A percentile compares a stretch with the other conserved stretches of the same genome.
Evolutionary conservation across 2,113 vertebrate genomes (phyloP).

Genomic region (Stomatorhinus ivindoensis): DNA sequence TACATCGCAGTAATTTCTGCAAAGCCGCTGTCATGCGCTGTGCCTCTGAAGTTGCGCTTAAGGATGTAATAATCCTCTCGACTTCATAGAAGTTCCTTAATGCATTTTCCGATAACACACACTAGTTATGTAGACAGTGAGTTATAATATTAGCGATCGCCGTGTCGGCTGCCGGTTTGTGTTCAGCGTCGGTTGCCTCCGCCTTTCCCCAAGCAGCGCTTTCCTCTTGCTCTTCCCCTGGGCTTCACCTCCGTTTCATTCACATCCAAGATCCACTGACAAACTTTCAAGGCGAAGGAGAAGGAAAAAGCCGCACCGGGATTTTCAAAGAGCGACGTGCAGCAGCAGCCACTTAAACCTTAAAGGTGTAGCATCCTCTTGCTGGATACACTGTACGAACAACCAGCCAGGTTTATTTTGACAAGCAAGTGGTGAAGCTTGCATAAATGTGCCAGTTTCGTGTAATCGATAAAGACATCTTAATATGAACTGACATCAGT

Average conservation of each 20-base stretch:
- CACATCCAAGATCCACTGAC: constrained; percentile 8
- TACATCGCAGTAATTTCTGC: not conserved
- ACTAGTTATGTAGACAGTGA: not conserved
- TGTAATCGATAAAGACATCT: not conserved
- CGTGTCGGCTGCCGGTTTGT: not conserved
- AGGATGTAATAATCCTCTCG: not conserved
- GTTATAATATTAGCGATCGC: not conserved
- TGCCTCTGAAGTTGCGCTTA: not conserved
- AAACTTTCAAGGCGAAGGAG: constrained; percentile 13
- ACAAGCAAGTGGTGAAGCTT: not conserved
- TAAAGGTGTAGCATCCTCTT: not conserved
- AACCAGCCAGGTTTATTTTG: not conserved
- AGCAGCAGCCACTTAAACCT: not conserved
- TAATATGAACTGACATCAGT: not conserved
- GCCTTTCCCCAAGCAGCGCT: not conserved
- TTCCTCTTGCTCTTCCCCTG: not conserved
- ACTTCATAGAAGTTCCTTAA: not conserved
- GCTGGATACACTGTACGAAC: not conserved
- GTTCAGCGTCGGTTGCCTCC: not conserved
- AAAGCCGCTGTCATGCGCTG: not conserved
- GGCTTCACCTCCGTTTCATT: constrained; percentile 10
- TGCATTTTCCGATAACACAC: not conserved
- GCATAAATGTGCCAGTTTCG: not conserved
- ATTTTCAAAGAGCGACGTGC: not conserved
- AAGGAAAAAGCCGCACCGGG: not conserved